phyloP scores from a whole-genome alignment of 2,113 vertebrate species.

The Ammodytes dubius region DNA sequence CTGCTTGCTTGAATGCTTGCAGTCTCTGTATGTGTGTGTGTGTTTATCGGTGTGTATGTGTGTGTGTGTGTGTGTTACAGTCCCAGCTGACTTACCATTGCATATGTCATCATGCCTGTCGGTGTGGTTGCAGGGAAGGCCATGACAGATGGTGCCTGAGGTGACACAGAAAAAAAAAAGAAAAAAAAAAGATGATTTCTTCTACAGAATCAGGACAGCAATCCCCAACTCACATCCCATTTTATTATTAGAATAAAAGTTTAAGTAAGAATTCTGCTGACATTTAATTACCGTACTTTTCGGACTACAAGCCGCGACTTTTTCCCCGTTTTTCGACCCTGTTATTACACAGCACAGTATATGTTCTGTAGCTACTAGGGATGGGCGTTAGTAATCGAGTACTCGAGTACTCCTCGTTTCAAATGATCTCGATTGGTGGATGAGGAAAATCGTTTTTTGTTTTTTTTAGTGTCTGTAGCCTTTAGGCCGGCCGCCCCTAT shows the following conservation, averaged over 20 bases:
- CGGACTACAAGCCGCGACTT: too few species aligned
- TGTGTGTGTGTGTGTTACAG: conserved; percentile 1
- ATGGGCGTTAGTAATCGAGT: too few species aligned
- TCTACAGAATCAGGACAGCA: conserved; percentile 35
- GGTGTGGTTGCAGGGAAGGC: conserved; percentile 96
- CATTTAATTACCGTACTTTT: too few species aligned
- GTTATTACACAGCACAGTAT: too few species aligned
- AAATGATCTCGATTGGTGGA: too few species aligned
- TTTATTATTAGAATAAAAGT: not conserved
- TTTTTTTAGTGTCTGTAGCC: too few species aligned
- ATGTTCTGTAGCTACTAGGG: too few species aligned
- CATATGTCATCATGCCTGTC: conserved; percentile 94
- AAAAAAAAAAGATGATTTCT: conserved; percentile 32
- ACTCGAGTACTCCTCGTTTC: too few species aligned
- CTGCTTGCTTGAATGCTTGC: not conserved
- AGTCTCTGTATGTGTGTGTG: not conserved
- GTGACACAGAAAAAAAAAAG: conserved; percentile 56
- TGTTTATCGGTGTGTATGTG: not conserved
- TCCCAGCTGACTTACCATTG: conserved; percentile 88
- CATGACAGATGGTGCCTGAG: conserved; percentile 94
- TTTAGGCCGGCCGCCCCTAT: too few species aligned
- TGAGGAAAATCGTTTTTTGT: too few species aligned
- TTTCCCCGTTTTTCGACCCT: too few species aligned
- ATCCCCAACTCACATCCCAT: not conserved
- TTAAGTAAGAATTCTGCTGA: not conserved